Evolutionary conservation across 2,797 vertebrate species (phyloP).

Genomic region (Aythya fuligula): DNA sequence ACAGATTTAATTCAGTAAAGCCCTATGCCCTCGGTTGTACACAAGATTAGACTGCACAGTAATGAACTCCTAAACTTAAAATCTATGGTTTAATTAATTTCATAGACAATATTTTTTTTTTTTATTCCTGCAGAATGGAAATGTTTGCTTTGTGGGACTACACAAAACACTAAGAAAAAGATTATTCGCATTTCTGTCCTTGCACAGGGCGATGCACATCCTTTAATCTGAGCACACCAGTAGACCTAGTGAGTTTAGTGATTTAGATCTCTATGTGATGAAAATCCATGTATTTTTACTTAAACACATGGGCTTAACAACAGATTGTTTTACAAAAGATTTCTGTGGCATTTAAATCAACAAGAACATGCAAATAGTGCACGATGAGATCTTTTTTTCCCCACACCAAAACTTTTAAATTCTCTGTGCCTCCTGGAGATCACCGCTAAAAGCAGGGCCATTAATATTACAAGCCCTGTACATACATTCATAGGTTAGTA

Average conservation of each 20-base stretch:
- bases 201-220: neutral
- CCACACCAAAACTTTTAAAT: neutral
- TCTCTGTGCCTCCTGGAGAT: neutral
- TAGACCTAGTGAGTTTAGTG: neutral
- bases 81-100: neutral
- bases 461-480: neutral
- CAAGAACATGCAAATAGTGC: neutral
- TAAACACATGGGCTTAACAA: neutral
- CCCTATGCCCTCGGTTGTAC: neutral
- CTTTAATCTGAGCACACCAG: neutral
- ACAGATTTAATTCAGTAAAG: neutral
- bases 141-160: neutral
- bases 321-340: neutral
- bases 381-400: neutral
- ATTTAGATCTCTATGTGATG: neutral
- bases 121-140: neutral
- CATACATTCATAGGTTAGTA: neutral
- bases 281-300: neutral
- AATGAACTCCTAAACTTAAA: neutral
- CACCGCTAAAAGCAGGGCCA: neutral
- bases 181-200: neutral
- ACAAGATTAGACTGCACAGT: neutral
- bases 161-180: neutral
- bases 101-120: neutral
- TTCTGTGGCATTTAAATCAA: neutral